Percentiles rank a stretch among this genome's conserved stretches.
phyloP scores from a whole-genome alignment of 1,140 invertebrate species.

The Caenorhabditis tropicalis region DNA sequence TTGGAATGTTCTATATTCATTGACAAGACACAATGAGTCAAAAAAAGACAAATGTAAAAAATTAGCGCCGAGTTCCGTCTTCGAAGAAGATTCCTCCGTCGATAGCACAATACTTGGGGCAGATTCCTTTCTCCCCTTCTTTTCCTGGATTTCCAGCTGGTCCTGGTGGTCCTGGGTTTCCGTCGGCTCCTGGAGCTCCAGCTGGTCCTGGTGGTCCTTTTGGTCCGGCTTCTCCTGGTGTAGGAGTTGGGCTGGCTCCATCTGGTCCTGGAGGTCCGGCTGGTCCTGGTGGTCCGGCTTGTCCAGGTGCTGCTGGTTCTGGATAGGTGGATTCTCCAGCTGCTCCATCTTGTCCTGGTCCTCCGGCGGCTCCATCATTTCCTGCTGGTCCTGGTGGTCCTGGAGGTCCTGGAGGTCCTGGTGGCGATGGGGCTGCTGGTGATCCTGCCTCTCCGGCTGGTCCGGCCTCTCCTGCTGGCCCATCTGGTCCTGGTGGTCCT shows the following conservation, averaged over 20 bases:
- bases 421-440: conserved; percentile 40
- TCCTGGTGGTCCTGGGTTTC: conserved; percentile 59
- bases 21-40: conserved; percentile 15
- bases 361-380: conserved; percentile 55
- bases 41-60: neutral
- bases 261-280: conserved; percentile 59
- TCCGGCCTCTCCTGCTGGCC: conserved; percentile 55
- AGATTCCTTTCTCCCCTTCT: conserved; percentile 65
- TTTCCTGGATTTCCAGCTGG: conserved; percentile 54
- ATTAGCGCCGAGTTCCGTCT: conserved; percentile 58
- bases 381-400: conserved; percentile 51
- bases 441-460: conserved; percentile 48
- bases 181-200: conserved; percentile 55
- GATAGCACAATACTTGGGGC: conserved; percentile 68
- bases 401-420: conserved; percentile 54
- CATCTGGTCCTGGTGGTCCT: conserved; percentile 57
- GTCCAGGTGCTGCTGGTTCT: conserved; percentile 54
- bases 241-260: conserved; percentile 56
- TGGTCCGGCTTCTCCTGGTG: conserved; percentile 53
- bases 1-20: conserved; percentile 17
- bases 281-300: conserved; percentile 53
- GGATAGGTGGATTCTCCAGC: conserved; percentile 58
- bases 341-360: conserved; percentile 54
- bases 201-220: conserved; percentile 50
- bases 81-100: conserved; percentile 70